These are phyloP conservation scores for Corvus moneduloides DNA, from an alignment of 2,113 vertebrate genomes.

Conservation along the genomic window DNA sequence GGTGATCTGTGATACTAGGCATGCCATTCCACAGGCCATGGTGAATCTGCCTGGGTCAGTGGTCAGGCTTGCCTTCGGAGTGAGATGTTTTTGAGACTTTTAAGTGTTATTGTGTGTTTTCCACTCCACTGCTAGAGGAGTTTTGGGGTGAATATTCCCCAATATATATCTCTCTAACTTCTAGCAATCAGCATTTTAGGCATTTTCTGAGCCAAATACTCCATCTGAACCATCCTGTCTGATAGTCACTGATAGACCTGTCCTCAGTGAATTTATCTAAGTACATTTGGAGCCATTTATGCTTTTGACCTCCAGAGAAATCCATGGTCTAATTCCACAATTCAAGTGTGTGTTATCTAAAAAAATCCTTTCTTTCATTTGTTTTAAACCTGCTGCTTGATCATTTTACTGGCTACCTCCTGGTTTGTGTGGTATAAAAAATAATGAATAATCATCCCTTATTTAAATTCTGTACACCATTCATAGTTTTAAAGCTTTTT, in stretches of 20 bases:
- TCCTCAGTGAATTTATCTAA: background rate
- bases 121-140: background rate
- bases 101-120: background rate
- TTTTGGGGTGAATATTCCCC: background rate
- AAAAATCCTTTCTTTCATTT: background rate
- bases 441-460: conserved; percentile 15
- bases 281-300: background rate
- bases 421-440: background rate
- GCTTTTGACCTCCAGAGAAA: conserved; percentile 9
- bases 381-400: conserved; percentile 31
- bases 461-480: conserved; percentile 14
- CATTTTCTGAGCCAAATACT: background rate
- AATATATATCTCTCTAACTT: background rate
- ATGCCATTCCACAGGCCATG: background rate
- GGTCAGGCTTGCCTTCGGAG: background rate
- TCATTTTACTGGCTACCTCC: conserved; percentile 1
- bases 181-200: background rate
- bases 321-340: background rate
- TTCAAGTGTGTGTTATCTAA: background rate
- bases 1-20: background rate
- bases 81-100: background rate
- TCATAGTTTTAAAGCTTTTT: conserved; percentile 14
- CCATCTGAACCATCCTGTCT: background rate
- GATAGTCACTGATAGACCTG: background rate
- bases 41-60: background rate